Base-by-base conservation (phyloP, 1,140 invertebrate species). In the Lasaia peninsularis region DNA sequence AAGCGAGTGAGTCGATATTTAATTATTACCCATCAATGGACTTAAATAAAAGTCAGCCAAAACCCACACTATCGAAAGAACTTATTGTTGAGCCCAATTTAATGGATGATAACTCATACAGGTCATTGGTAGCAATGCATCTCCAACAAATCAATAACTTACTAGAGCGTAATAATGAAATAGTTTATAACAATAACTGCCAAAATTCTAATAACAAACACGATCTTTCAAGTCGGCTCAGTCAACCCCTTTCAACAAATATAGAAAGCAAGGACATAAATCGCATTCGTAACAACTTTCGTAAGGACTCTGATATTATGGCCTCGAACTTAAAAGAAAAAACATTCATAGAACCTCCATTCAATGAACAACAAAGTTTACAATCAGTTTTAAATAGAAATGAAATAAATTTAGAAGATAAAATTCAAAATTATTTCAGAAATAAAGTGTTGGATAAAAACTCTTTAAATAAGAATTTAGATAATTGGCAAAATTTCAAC, bases 31-130 rank as follows among this genome's bases (percentile, higher is more conserved):
- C 16, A 31, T 55, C 71, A 52, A 52, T 68, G n/a, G 62, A 74
- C 50, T 58, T 64, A 53, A 61, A 75, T 51, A 65, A 70, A 24
- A 60, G 67, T 8, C 66, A 68, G 44, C 28, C 64, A 8, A 73
- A 59, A 10, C 62, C 18, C 3, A 44, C 8, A 4, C 0, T 44
- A 11, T 20, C 18, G 20, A 44, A 44, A 28, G 24, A 28, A 28
- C 4, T 28, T 28, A 28, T 28, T 28, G 24, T 28, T 44, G 40
- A 44, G 10, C 40, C 9, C 10, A 44, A 44, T 44, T 44, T 44
- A 18, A 44, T 44, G 40, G 40, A 44, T 20, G 40, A 44, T 10
- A 44, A 44, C 18, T 44, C 14, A 3, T 44, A 44, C 20, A 44
- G 40, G 18, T 20, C 16, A 11, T 44, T 44, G 10, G 40, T 44